phyloP scores from a whole-genome alignment of 2,113 vertebrate species.

The Dasyurus viverrinus region DNA sequence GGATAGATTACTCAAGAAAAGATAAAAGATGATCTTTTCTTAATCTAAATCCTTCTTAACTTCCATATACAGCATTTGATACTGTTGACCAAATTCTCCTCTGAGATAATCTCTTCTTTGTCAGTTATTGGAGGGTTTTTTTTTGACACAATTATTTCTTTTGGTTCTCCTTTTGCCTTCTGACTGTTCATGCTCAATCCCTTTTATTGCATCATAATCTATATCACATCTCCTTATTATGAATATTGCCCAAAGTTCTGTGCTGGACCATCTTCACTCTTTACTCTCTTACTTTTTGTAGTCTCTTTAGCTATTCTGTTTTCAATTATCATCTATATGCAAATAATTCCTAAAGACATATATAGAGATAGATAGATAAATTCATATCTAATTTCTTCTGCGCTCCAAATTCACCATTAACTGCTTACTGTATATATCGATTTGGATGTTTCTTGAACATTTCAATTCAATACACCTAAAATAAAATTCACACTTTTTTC shows the following conservation, averaged over 20 bases:
- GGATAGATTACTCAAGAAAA: background rate
- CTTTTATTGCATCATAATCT: background rate
- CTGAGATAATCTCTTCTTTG: background rate
- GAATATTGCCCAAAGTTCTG: background rate
- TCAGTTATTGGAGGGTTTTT: background rate
- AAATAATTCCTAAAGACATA: background rate
- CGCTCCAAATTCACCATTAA: background rate
- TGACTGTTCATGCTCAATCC: background rate
- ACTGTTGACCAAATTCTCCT: background rate
- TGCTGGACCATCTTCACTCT: no score
- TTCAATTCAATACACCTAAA: background rate
- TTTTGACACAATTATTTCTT: background rate
- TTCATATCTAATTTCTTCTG: background rate
- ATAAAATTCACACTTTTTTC: background rate
- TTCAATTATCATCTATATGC: background rate
- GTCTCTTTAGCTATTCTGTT: background rate
- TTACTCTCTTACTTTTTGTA: no score
- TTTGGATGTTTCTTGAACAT: background rate
- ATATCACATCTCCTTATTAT: background rate
- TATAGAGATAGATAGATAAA: background rate
- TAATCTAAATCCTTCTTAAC: background rate
- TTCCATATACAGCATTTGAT: background rate
- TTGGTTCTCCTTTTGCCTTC: background rate
- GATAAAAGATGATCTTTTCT: background rate
- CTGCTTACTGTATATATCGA: background rate